phyloP scores from a whole-genome alignment of 1,140 invertebrate genomes.

The Globodera rostochiensis region DNA sequence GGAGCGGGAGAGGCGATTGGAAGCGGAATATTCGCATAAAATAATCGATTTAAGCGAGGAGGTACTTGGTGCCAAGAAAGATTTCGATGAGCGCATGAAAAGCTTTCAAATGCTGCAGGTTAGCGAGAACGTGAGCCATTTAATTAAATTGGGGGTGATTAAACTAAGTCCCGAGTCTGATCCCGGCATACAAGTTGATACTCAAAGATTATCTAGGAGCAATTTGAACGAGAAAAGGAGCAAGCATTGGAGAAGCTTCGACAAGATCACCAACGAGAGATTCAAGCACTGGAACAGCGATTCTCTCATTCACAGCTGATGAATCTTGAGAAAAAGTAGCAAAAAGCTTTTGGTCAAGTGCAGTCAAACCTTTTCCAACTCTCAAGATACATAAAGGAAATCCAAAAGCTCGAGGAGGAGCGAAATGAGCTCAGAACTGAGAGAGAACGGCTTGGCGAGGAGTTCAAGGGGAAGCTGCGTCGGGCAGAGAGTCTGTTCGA shows the following conservation, averaged over 20 bases:
- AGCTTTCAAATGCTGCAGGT: slow-evolving; percentile 63
- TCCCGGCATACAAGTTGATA: too few species aligned
- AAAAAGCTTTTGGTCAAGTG: background rate
- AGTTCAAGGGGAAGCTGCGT: slow-evolving; percentile 62
- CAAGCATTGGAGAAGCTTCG: slow-evolving; percentile 62
- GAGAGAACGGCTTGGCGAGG: slow-evolving; percentile 62
- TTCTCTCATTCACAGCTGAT: slow-evolving; percentile 62
- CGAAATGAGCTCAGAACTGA: slow-evolving; percentile 58
- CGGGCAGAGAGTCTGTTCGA: slow-evolving; percentile 55
- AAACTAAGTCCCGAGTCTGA: background rate
- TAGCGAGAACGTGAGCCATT: background rate
- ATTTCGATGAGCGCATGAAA: slow-evolving; percentile 64
- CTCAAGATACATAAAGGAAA: slow-evolving; percentile 62
- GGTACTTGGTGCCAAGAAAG: slow-evolving; percentile 62
- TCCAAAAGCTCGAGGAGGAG: slow-evolving; percentile 63
- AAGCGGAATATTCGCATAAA: slow-evolving; percentile 64
- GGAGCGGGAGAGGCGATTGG: slow-evolving; percentile 61
- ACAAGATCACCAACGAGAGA: slow-evolving; percentile 64
- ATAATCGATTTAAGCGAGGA: slow-evolving; percentile 64
- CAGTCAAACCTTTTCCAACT: slow-evolving; percentile 12
- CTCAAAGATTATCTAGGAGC: slow-evolving; percentile 41
- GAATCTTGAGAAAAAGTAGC: slow-evolving; percentile 62
- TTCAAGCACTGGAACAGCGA: slow-evolving; percentile 59
- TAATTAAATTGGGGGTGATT: background rate
- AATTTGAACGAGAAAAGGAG: slow-evolving; percentile 64